Evolutionary conservation across 92 coral and sea anemone genomes (phyloP), one percentile per base, ranked within the genome.

Genomic region (Bergia sp.): DNA sequence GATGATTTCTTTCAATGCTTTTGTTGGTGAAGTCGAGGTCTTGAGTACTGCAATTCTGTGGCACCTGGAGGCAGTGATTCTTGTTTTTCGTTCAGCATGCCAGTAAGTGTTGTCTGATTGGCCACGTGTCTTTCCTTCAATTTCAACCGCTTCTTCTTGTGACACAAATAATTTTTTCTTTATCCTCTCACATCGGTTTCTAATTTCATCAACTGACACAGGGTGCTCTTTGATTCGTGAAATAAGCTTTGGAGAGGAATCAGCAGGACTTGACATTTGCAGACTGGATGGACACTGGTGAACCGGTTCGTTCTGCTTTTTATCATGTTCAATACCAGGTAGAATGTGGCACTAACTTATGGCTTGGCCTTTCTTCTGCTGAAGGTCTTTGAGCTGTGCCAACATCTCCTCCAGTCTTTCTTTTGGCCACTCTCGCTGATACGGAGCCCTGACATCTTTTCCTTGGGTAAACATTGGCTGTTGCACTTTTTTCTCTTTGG

Each of bases 191-290:
- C 76, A 77, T 20, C 86, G 13, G 10, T 87, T 42, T 44, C 53
- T 77, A 37, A 87, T 87, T 75, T 44, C 75, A 50, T 21, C 74
- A 38, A 61, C 50, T 50, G 73, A 49, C 38, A 61, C 47, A 38
- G 90, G 90, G 75, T 77, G 76, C 53, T 87, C 86, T 87, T 77
- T 87, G 73, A 87, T 49, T 50, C 74, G 90, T 45, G 90, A 87
- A 50, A 87, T 66, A 18, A 86, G 72, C 20, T 86, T 23, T 41
- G 73, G 72, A 45, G 73, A 40, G 12, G 41, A 76, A 42, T 61
- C 81, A 44, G 44, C 61, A 43, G 64, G 73, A 86, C 73, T 78
- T 44, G 84, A 39, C 39, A 75, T 55, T 86, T 57, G 49, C 13
- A 8, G 41, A 86, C 72, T 58, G 20, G 61, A 13, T 23, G 64